These are phyloP conservation scores for Pentalonia nigronervosa DNA, from an alignment of 1,140 invertebrate species.

Conservation along the genomic window DNA sequence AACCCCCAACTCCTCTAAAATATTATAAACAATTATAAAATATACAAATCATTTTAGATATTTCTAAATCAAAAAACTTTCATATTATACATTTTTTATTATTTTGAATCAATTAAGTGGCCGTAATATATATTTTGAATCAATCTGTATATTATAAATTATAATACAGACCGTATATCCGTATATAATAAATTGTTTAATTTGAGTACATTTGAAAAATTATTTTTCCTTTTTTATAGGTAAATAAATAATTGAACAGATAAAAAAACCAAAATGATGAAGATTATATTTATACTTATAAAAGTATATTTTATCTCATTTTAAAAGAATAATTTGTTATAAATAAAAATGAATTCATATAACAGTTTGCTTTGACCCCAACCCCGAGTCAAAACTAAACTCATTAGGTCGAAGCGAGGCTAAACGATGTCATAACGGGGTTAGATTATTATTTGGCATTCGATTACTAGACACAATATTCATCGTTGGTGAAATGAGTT, in stretches of 20 bases:
- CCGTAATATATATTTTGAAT: too few relatives aligned
- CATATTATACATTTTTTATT: too few relatives aligned
- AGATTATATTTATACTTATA: neutral
- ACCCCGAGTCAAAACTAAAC: slow-evolving; percentile 48
- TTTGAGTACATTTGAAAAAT: neutral
- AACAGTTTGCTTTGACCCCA: slow-evolving; percentile 34
- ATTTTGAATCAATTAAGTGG: too few relatives aligned
- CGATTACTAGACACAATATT: slow-evolving; percentile 57
- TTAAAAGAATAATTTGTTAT: slow-evolving; percentile 25
- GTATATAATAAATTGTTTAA: neutral
- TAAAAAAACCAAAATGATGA: neutral
- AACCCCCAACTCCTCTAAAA: too few relatives aligned
- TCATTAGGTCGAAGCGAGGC: slow-evolving; percentile 52
- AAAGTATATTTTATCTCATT: slow-evolving; percentile 12
- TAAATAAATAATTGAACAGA: slow-evolving; percentile 13
- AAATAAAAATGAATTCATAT: slow-evolving; percentile 21
- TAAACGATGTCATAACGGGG: slow-evolving; percentile 57
- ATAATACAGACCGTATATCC: too few relatives aligned
- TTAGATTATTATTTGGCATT: slow-evolving; percentile 57
- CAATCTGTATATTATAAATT: too few relatives aligned
- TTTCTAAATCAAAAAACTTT: too few relatives aligned
- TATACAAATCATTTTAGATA: too few relatives aligned
- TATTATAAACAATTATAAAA: too few relatives aligned
- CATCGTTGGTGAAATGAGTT: slow-evolving; percentile 57
- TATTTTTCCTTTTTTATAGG: neutral